Evolutionary conservation across 2,797 vertebrate species (phyloP).

Genomic region (Xenopus petersii): DNA sequence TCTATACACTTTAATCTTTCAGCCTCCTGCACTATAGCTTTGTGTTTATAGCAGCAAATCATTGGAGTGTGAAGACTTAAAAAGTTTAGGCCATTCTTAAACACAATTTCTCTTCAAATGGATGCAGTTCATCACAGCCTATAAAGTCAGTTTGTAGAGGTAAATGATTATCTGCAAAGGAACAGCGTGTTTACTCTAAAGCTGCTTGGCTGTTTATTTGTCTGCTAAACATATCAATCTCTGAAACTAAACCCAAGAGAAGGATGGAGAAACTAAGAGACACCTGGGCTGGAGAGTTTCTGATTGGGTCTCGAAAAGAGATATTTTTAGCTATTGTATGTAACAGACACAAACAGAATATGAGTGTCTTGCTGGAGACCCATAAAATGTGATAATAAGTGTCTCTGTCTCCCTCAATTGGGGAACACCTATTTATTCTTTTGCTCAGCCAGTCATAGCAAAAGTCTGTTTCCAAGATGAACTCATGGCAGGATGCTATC

Average conservation of each 20-base stretch:
- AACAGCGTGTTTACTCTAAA: not conserved
- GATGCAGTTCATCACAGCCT: slow-evolving; percentile 15
- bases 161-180: slow-evolving; percentile 14
- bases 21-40: not conserved
- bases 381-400: slow-evolving; percentile 6
- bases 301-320: no score
- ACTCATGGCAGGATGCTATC: no score
- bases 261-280: not conserved
- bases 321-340: slow-evolving; percentile 1
- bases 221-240: slow-evolving; percentile 5
- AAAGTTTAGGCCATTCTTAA: not conserved
- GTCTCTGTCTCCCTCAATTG: not conserved
- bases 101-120: slow-evolving; percentile 24
- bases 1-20: slow-evolving; percentile 3
- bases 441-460: no score
- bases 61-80: slow-evolving; percentile 1
- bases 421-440: no score
- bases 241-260: not conserved
- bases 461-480: no score
- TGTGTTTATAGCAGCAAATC: not conserved
- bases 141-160: slow-evolving; percentile 13
- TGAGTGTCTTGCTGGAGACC: not conserved
- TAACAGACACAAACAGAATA: slow-evolving; percentile 7
- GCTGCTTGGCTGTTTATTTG: not conserved
- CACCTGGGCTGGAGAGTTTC: slow-evolving; percentile 1